phyloP scores from a whole-genome alignment of 2,797 vertebrate species.

The Pteronotus mesoamericanus region DNA sequence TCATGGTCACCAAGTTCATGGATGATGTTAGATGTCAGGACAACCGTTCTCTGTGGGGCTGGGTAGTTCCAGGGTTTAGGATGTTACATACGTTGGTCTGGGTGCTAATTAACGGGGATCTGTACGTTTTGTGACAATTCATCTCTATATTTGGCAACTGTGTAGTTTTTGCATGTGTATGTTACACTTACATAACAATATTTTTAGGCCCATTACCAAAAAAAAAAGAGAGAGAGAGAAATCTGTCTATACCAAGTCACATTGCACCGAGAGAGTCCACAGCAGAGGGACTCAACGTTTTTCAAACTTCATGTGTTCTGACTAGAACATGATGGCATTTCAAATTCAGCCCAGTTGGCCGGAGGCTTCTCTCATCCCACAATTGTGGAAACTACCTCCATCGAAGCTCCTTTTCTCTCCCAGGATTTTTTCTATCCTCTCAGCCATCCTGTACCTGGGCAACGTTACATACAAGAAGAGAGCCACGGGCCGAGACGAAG shows the following conservation, averaged over 20 bases:
- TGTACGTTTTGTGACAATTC: not conserved
- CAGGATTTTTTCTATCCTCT: slow-evolving; percentile 95
- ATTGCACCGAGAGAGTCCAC: not conserved
- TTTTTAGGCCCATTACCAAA: not conserved
- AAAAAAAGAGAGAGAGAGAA: not conserved
- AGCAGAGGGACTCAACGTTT: rapidly evolving
- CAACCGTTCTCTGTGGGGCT: not conserved
- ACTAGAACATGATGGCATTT: not conserved
- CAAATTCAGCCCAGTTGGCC: not conserved
- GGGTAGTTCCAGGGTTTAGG: not conserved
- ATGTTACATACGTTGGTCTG: not conserved
- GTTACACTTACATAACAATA: not conserved
- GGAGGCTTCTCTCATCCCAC: not conserved
- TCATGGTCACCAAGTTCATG: not conserved
- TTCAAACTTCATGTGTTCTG: rapidly evolving
- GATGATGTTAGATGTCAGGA: not conserved
- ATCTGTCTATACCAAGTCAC: not conserved
- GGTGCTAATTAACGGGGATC: not conserved
- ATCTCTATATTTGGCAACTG: not conserved
- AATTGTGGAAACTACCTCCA: not conserved
- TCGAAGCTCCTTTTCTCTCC: slow-evolving; percentile 9
- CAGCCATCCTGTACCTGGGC: slow-evolving; percentile 94
- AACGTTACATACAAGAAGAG: slow-evolving; percentile 90
- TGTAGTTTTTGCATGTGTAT: not conserved
- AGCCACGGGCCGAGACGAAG: slow-evolving; percentile 86